These are phyloP conservation scores for Agrochola lychnidis DNA, from an alignment of 2,888 invertebrate genomes.

Conservation along the genomic window DNA sequence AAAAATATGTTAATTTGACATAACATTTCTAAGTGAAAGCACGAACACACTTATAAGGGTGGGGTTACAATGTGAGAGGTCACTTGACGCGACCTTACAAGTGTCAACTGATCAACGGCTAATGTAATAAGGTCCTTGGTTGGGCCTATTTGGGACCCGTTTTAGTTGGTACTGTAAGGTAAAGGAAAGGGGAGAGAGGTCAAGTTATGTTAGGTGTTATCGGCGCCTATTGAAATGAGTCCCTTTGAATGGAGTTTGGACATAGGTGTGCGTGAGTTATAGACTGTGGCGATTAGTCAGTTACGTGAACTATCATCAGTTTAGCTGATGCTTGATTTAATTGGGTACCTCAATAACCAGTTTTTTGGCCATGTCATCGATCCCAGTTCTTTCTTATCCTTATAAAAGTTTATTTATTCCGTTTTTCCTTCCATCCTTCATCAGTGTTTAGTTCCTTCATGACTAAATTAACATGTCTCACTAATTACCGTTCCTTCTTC, in stretches of 20 bases:
- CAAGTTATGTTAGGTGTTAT: constrained; percentile 38
- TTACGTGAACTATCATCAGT: constrained; percentile 2
- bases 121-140: constrained; percentile 53
- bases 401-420: background rate
- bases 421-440: background rate
- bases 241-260: constrained; percentile 63
- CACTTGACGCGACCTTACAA: constrained; percentile 61
- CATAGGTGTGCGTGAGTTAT: constrained; percentile 34
- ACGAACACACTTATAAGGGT: constrained; percentile 64
- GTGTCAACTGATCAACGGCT: constrained; percentile 66
- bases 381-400: background rate
- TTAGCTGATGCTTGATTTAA: background rate
- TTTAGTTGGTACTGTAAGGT: constrained; percentile 45
- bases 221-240: constrained; percentile 67
- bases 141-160: constrained; percentile 21
- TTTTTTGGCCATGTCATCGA: background rate
- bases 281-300: constrained; percentile 28
- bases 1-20: constrained; percentile 66
- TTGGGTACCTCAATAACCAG: background rate
- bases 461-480: background rate
- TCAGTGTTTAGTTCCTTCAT: background rate
- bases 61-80: constrained; percentile 64
- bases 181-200: constrained; percentile 35
- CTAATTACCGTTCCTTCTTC: background rate
- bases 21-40: constrained; percentile 70